Evolutionary conservation across 2,888 invertebrate genomes (phyloP).

Genomic region (Syritta pipiens): DNA sequence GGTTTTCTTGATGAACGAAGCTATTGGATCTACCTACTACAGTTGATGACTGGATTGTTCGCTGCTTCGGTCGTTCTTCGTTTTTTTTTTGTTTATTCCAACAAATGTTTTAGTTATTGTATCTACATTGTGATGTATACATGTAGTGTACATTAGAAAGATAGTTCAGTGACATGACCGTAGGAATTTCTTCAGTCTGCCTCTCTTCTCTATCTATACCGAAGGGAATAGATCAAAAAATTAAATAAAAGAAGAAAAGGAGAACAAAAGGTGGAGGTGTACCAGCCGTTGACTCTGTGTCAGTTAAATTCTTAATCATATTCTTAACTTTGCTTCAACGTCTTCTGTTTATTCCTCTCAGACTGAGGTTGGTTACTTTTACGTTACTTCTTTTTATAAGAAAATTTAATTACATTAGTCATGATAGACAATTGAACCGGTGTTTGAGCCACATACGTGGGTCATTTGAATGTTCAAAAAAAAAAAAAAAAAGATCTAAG

Average conservation of each 20-base stretch:
- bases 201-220: slow-evolving; percentile 24
- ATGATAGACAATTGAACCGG: slow-evolving; percentile 65
- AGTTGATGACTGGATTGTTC: slow-evolving; percentile 36
- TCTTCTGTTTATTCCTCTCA: background rate
- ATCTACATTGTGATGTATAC: slow-evolving; percentile 54
- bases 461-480: slow-evolving; percentile 60
- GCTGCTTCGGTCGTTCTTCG: slow-evolving; percentile 25
- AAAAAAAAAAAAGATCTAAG: slow-evolving; percentile 5
- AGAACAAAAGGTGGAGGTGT: slow-evolving; percentile 68
- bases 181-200: slow-evolving; percentile 53
- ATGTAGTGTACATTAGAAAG: slow-evolving; percentile 58
- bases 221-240: slow-evolving; percentile 50
- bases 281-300: slow-evolving; percentile 64
- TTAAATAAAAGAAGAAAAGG: slow-evolving; percentile 29
- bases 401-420: slow-evolving; percentile 66
- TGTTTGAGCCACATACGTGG: slow-evolving; percentile 47
- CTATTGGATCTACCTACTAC: slow-evolving; percentile 32
- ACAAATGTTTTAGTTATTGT: slow-evolving; percentile 62
- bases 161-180: slow-evolving; percentile 67
- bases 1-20: slow-evolving; percentile 51
- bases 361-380: background rate
- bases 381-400: slow-evolving; percentile 1
- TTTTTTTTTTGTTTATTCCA: slow-evolving; percentile 48
- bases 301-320: slow-evolving; percentile 68
- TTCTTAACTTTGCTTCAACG: slow-evolving; percentile 37